These are phyloP conservation scores for Syngnathus scovelli DNA, from an alignment of 2,113 vertebrate species.

Conservation along the genomic window DNA sequence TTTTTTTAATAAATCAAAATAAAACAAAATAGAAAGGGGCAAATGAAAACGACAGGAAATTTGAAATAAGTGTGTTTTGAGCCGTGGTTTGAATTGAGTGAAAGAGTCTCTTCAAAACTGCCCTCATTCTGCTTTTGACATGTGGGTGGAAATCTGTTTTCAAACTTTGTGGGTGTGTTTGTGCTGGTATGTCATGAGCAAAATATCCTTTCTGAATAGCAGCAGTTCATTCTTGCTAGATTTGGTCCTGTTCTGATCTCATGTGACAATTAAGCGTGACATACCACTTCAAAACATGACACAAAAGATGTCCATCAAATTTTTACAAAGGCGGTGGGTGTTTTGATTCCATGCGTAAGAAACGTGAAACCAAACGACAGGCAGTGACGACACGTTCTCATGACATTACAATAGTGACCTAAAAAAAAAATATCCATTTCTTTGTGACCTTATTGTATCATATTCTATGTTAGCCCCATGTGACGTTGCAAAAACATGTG, in stretches of 20 bases:
- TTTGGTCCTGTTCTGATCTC: slow-evolving; percentile 8
- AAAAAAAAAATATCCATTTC: slow-evolving; percentile 7
- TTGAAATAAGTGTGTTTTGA: too few species aligned
- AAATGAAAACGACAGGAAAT: too few species aligned
- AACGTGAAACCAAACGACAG: slow-evolving; percentile 15
- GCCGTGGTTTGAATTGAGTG: too few species aligned
- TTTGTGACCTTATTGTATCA: neutral
- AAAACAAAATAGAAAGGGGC: neutral
- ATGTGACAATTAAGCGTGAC: slow-evolving; percentile 14
- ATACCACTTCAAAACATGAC: slow-evolving; percentile 21
- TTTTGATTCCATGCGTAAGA: slow-evolving; percentile 5
- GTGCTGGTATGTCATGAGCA: neutral
- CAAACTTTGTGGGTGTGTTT: neutral
- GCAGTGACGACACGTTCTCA: slow-evolving; percentile 1
- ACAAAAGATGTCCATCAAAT: neutral
- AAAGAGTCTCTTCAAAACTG: too few species aligned
- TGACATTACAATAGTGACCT: neutral
- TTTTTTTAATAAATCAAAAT: too few species aligned
- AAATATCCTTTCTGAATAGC: too few species aligned
- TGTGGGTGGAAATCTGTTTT: too few species aligned
- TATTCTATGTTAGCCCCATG: neutral
- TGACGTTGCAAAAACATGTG: slow-evolving; percentile 17
- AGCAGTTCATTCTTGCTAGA: too few species aligned
- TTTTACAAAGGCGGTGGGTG: slow-evolving; percentile 2
- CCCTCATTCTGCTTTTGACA: too few species aligned